phyloP scores from a whole-genome alignment of 2,113 vertebrate species.

The Carassius auratus region DNA sequence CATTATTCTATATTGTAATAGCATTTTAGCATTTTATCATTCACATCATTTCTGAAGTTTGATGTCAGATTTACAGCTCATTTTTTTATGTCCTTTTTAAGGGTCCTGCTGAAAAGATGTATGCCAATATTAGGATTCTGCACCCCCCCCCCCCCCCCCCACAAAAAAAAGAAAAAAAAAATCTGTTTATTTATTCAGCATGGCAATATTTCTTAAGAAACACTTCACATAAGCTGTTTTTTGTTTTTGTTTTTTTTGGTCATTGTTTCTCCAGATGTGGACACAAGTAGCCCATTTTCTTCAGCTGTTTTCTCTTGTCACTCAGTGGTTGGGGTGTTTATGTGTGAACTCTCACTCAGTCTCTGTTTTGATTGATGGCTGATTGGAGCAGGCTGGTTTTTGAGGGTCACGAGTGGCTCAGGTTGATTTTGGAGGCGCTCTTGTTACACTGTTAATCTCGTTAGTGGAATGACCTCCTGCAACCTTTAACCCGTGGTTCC shows the following conservation, averaged over 20 bases:
- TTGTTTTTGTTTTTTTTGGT: neutral
- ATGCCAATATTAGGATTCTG: too few relatives aligned
- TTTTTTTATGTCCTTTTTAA: neutral
- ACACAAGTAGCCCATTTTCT: neutral
- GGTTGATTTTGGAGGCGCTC: conserved; percentile 19
- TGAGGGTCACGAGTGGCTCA: neutral
- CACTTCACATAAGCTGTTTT: neutral
- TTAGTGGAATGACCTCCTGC: conserved; percentile 16
- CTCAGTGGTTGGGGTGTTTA: conserved; percentile 41
- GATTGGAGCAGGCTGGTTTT: conserved; percentile 2
- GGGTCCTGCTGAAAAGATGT: neutral
- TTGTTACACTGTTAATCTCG: conserved; percentile 25
- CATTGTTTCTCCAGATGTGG: conserved; percentile 14
- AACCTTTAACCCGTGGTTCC: neutral
- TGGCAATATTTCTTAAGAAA: neutral
- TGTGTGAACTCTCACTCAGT: neutral
- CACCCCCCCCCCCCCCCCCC: too few relatives aligned
- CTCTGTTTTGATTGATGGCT: conserved; percentile 39
- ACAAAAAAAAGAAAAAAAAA: neutral
- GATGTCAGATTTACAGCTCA: neutral
- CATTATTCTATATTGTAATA: too few relatives aligned
- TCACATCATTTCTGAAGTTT: neutral
- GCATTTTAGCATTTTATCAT: too few relatives aligned
- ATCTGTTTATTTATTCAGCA: neutral
- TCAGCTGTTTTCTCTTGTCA: neutral